Base-by-base conservation (phyloP, 1,140 invertebrate genomes). In the Saccostrea cuccullata region DNA sequence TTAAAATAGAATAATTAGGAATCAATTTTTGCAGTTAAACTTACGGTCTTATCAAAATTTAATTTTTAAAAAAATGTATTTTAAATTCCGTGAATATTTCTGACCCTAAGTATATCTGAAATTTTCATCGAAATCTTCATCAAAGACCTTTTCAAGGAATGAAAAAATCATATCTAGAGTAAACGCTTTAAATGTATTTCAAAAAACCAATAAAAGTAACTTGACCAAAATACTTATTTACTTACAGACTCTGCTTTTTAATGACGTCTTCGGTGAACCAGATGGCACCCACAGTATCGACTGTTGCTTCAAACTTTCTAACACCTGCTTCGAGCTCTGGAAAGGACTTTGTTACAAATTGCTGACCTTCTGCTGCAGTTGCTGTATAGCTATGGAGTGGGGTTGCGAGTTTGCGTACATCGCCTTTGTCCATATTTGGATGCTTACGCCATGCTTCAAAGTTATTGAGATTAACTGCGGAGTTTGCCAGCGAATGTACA, bases 191-290 rank as follows among this genome's bases (percentile, higher is more conserved):
- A 36, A 36, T 36, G 30, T 47, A 47, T 47, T 47, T 47, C 2
- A 47, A 47, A 47, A 47, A 2, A 2, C 40, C 40, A 3, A 47
- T n/a, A n/a, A n/a, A n/a, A n/a, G n/a, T n/a, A n/a, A n/a, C n/a
- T n/a, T n/a, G n/a, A n/a, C n/a, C 30, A 0, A 47, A 47, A 3
- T 64, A 64, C 17, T n/a, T 2, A 20, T 40, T 40, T 30, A 23
- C 2, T 86, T 86, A 3, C 15, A 87, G 86, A 87, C 86, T 2
- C 55, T 92, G 2, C 47, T 84, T 23, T 97, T 97, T 96, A 96
- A 97, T 89, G 97, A 97, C 90, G 96, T 97, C 73, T 96, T 97
- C 70, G 97, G 97, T 0, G 97, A 97, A 94, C 97, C 97, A 13
- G 96, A 97, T 87, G 96, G 96, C 5, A 96, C 97, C 6, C 95